Evolutionary conservation across 1,140 invertebrate species (phyloP).

Genomic region (Eriosoma lanigerum): DNA sequence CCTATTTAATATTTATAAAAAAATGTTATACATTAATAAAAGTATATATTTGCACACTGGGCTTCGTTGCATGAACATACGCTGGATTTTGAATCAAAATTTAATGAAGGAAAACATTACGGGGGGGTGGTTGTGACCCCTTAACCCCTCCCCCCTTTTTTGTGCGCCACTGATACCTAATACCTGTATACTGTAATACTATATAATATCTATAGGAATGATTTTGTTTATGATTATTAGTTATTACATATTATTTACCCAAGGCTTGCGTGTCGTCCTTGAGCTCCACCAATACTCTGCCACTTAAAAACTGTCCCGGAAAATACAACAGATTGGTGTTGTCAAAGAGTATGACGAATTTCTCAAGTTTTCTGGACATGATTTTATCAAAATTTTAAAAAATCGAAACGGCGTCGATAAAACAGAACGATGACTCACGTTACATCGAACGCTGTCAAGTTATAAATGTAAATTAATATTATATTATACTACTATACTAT

Average conservation of each 20-base stretch:
- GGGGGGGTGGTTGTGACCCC: no score
- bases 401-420: background rate
- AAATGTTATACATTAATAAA: no score
- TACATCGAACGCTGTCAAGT: background rate
- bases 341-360: conserved; percentile 91
- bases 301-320: conserved; percentile 87
- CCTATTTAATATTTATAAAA: no score
- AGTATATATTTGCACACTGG: no score
- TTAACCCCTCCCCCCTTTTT: no score
- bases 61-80: no score
- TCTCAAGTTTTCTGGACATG: conserved; percentile 85
- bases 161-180: no score
- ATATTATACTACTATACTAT: background rate
- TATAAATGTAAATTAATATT: background rate
- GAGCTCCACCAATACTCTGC: conserved; percentile 85
- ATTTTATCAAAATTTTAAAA: no score
- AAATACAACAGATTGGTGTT: conserved; percentile 91
- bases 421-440: background rate
- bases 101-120: no score
- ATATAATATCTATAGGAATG: no score
- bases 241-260: conserved; percentile 61
- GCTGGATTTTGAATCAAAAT: no score
- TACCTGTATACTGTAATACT: no score
- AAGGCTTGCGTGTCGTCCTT: conserved; percentile 89
- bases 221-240: background rate